Conservation (phyloP, 2,797 vertebrate genomes). For the Zalophus californianus region DNA sequence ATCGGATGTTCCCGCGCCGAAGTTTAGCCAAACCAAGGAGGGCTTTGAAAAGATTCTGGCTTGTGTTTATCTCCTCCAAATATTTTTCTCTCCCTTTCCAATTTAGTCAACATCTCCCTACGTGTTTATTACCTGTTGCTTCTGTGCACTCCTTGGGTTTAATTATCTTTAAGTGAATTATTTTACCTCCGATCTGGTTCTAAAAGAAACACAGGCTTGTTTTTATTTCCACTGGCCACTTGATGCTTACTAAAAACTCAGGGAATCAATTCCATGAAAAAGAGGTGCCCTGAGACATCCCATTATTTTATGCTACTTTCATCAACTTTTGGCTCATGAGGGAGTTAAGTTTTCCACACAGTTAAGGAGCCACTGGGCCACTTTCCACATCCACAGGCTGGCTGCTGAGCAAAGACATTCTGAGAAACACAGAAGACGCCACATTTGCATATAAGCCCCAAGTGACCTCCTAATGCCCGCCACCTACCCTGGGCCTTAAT, state of each 20-base stretch:
- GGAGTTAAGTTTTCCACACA: not conserved
- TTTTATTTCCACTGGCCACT: not conserved
- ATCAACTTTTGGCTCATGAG: not conserved
- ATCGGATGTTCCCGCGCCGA: fast-evolving
- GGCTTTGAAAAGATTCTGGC: not conserved
- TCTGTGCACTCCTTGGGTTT: not conserved
- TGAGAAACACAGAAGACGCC: not conserved
- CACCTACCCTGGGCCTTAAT: not conserved
- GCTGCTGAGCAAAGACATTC: not conserved
- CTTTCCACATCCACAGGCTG: not conserved
- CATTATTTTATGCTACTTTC: not conserved
- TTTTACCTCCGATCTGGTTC: not conserved
- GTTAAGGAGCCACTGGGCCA: not conserved
- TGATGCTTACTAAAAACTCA: not conserved
- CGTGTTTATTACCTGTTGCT: not conserved
- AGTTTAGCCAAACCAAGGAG: fast-evolving
- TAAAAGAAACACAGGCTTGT: not conserved
- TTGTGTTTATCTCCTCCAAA: not conserved
- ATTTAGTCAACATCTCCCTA: not conserved
- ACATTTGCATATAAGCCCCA: not conserved
- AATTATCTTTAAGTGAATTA: not conserved
- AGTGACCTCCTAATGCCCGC: fast-evolving
- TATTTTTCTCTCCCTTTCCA: not conserved
- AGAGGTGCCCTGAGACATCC: fast-evolving
- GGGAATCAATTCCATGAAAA: not conserved